Conservation (phyloP, 2,113 vertebrate genomes). For the Suncus etruscus region DNA sequence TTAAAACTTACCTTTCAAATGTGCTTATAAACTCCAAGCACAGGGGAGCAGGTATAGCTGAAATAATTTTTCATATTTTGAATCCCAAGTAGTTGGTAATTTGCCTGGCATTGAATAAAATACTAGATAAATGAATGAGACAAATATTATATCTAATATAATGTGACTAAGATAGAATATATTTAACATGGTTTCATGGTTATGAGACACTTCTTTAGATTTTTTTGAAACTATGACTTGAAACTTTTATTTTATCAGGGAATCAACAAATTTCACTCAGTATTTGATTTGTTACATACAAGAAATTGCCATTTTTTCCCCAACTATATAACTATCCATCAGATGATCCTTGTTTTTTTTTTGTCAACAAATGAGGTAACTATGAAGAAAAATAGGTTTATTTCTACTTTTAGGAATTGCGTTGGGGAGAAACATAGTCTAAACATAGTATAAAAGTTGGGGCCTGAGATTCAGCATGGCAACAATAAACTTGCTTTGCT, state of each 20-base stretch:
- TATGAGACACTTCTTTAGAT: no score
- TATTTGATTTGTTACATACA: background rate
- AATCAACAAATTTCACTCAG: background rate
- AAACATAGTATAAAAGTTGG: background rate
- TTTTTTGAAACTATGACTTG: background rate
- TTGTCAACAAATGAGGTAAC: background rate
- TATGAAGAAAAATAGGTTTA: background rate
- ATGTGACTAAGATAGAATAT: background rate
- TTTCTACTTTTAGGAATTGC: background rate
- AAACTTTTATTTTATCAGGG: background rate
- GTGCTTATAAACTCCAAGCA: background rate
- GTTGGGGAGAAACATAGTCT: background rate
- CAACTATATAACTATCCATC: no score
- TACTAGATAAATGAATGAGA: background rate
- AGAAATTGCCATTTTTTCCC: no score
- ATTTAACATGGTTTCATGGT: background rate
- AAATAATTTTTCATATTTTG: background rate
- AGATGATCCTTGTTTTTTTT: background rate
- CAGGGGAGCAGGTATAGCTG: background rate
- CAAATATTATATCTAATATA: background rate
- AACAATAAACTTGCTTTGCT: no score
- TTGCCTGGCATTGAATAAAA: background rate
- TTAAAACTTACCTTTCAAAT: background rate
- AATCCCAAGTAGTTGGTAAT: background rate
- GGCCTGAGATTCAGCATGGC: no score